Evolutionary conservation across 2,113 vertebrate genomes (phyloP).

Genomic region (Ailuropoda melanoleuca): DNA sequence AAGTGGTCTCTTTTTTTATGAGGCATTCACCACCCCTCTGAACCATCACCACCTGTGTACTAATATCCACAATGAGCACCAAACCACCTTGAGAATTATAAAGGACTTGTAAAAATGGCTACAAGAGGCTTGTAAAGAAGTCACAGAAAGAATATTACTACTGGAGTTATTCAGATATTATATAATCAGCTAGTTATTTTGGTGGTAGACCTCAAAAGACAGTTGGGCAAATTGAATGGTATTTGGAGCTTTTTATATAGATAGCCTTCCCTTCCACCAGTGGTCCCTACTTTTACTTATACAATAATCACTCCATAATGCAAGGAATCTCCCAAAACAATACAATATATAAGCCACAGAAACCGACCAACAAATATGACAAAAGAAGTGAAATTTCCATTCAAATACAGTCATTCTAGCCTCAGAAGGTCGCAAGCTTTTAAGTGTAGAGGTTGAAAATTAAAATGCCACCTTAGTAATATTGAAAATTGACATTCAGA

Average conservation of each 20-base stretch:
- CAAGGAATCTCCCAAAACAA: neutral
- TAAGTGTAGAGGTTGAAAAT: neutral
- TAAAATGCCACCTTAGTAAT: neutral
- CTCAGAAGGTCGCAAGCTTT: neutral
- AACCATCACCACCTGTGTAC: neutral
- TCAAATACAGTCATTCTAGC: neutral
- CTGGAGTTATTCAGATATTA: neutral
- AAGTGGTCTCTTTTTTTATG: neutral
- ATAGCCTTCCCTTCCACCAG: neutral
- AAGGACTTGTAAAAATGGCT: neutral
- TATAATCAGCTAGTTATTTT: neutral
- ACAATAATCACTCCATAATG: neutral
- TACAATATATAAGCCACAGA: neutral
- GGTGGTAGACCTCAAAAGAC: neutral
- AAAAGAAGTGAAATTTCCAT: neutral
- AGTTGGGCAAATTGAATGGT: neutral
- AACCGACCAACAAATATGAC: neutral
- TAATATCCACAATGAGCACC: neutral
- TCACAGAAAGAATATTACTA: neutral
- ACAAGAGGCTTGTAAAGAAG: neutral
- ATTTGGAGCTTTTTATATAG: neutral
- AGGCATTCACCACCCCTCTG: neutral
- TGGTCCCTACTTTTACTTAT: neutral
- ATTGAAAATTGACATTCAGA: neutral
- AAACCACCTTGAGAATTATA: neutral